Base-by-base conservation (phyloP, 2,113 vertebrate species). In the Macquaria ambigua region DNA sequence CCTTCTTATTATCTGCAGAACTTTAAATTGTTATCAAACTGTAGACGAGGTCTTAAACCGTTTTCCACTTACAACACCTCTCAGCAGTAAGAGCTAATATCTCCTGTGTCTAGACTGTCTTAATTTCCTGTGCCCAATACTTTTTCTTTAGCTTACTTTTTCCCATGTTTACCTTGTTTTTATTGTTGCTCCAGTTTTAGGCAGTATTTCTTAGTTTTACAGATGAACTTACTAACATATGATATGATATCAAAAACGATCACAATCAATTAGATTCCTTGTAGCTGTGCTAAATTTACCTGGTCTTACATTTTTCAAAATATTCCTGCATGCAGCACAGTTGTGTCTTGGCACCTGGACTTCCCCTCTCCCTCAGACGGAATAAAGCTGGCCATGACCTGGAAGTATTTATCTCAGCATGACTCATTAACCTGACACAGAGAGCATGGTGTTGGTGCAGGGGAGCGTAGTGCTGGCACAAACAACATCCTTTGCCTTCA, bases 351-450 rank as follows among this genome's bases (percentile, higher is more conserved):
- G 90, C 92, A 90, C 75, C 84, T 90, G 85, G 73, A 86, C 80
- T 67, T 37, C 37, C 69, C 41, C 48, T 70, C 66, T 75, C 69
- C 31, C 82, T 86, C 78, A 86, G 87, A 89, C 48, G 59, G 77
- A 89, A 77, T 82, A 86, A 84, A 87, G 77, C 83, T 82, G 71
- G 86, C 87, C 80, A 53, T 90, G 89, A 93, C 89, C 90, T 92
- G 92, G 89, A 94, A 92, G 89, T 89, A 83, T 93, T 93, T 93
- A 93, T 93, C 90, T 73, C 87, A 58, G 90, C 90, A 90, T 87
- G 93, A 92, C 91, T 94, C 92, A 94, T 93, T 93, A 93, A 92
- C 89, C 93, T 84, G 91, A 93, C 85, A 91, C 85, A 74, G 87
- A 85, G 92, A 89, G 87, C 85, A 81, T 46, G 74, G 87, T 83